These are phyloP conservation scores for Hecatera dysodea DNA, from an alignment of 2,888 invertebrate genomes.

Conservation along the genomic window DNA sequence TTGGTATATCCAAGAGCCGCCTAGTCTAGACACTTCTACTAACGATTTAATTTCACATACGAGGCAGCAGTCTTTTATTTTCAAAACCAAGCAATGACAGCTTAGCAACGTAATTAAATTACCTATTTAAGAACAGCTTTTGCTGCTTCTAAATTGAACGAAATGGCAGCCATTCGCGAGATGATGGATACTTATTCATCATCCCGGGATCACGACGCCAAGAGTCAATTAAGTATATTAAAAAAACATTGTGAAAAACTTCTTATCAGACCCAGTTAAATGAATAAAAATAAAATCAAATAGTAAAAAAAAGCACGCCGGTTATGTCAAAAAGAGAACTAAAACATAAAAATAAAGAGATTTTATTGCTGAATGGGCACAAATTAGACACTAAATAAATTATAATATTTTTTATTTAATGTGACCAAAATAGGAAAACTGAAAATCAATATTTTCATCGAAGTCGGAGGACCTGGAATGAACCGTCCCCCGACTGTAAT, in stretches of 20 bases:
- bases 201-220: background rate
- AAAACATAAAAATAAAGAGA: no score
- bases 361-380: no score
- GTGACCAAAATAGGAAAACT: no score
- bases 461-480: no score
- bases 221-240: background rate
- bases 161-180: background rate
- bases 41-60: no score
- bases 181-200: background rate
- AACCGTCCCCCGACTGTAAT: no score
- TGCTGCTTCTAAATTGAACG: background rate
- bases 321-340: no score
- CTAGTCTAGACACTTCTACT: background rate
- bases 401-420: no score
- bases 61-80: background rate
- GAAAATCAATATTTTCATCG: no score
- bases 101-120: background rate
- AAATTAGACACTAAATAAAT: no score
- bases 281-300: no score
- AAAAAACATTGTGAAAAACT: background rate
- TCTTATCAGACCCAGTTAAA: background rate
- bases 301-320: no score
- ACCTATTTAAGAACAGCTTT: background rate
- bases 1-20: background rate
- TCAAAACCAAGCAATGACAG: background rate